These are phyloP conservation scores for Acridotheres tristis DNA, from an alignment of 2,797 vertebrate genomes.

Conservation along the genomic window DNA sequence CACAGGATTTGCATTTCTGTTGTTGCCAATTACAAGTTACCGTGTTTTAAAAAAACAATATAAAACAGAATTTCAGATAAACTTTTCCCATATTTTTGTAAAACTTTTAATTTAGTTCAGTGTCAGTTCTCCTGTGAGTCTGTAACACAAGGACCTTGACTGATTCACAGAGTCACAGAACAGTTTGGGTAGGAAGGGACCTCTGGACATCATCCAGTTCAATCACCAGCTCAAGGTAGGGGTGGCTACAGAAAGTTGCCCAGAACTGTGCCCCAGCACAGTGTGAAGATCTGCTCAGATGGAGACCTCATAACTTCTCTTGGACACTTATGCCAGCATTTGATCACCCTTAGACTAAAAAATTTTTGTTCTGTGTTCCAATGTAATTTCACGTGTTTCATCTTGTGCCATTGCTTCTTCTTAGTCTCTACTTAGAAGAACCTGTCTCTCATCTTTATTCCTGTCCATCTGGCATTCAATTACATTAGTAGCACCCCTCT, in stretches of 20 bases:
- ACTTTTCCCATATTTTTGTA: not conserved
- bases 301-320: not conserved
- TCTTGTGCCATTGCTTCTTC: not conserved
- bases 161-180: not conserved
- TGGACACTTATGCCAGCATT: not conserved
- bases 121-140: not conserved
- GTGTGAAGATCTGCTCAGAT: not conserved
- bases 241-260: not conserved
- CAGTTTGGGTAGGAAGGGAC: not conserved
- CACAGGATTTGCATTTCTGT: slow-evolving; percentile 33
- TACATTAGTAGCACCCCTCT: not conserved
- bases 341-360: not conserved
- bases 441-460: not conserved
- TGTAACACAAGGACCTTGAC: not conserved
- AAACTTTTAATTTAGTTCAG: not conserved
- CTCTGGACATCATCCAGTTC: not conserved
- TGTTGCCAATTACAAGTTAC: slow-evolving; percentile 28
- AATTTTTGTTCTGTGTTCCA: not conserved
- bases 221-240: not conserved
- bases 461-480: not conserved
- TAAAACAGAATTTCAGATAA: slow-evolving; percentile 28
- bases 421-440: not conserved
- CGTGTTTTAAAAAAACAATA: not conserved
- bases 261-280: not conserved
- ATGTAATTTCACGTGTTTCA: not conserved